Evolutionary conservation across 2,113 vertebrate species (phyloP), one percentile per base, ranked within the genome.

Genomic region (Uropsilus gracilis): DNA sequence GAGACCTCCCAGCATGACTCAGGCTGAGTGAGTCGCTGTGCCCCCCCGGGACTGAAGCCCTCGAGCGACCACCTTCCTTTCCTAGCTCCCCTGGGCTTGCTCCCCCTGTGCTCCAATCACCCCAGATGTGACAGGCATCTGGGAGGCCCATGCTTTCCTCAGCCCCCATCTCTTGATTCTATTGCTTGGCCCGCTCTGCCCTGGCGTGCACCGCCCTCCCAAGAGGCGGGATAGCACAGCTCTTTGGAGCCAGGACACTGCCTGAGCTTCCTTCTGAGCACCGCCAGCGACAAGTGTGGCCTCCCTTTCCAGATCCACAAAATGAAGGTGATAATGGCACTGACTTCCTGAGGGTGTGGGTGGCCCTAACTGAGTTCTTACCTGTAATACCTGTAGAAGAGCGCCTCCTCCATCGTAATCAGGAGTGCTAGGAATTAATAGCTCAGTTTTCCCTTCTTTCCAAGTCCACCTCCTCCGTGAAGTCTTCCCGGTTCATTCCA

Each of bases 341-440:
- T 86, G 72, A 75, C 76, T 89, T 90, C n/a, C 8, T 48, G 50
- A 18, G 64, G 55, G 11, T 55, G 24, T 69, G n/a, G 32, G 72
- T 44, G 73, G 44, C n/a, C 42, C 84, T 90, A 80, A 77, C 73
- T 75, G 2, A 69, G n/a, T 80, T 82, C 75, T 34, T 42, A 61
- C 86, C 85, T 93, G 39, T 59, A 72, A 17, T 61, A 22, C 32
- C 66, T 42, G 28, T 55, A 72, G 61, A 89, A 80, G 64, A 86
- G 26, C 55, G 75, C 37, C 76, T 92, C 76, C 44, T n/a, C 82
- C 14, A 20, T 16, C 37, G 34, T 28, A 88, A 75, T 32, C 26
- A 26, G 66, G 86, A 53, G 10, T 72, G 6, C 84, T 82, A 87
- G n/a, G 59, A 88, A 93, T 86, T 53, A 86, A 91, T 57, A 80